Evolutionary conservation across 2,888 invertebrate genomes (phyloP).

Genomic region (Xiphydria camelus): DNA sequence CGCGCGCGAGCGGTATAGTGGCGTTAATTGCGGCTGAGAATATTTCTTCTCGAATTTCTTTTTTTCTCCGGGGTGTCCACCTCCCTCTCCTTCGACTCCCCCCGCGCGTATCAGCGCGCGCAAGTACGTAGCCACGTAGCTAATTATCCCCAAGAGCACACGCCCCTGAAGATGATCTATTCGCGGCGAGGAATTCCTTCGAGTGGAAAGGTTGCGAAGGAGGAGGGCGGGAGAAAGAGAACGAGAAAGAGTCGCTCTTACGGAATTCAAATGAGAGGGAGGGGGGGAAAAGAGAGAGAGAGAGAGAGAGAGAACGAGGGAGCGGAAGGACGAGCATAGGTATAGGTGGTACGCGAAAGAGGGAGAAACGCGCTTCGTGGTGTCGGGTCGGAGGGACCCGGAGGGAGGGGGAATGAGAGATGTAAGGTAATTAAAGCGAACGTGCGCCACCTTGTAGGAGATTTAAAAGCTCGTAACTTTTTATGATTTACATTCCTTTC

Average conservation of each 20-base stretch:
- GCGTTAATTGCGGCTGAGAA: constrained; percentile 36
- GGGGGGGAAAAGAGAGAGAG: constrained; percentile 8
- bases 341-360: too few relatives aligned
- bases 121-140: constrained; percentile 38
- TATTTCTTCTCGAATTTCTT: constrained; percentile 26
- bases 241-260: constrained; percentile 8
- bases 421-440: constrained; percentile 57
- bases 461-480: constrained; percentile 59
- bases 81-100: constrained; percentile 1
- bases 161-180: constrained; percentile 53
- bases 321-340: too few relatives aligned
- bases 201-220: constrained; percentile 25
- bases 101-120: constrained; percentile 10
- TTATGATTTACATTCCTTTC: constrained; percentile 59
- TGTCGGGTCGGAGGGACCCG: neutral
- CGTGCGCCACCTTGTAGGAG: constrained; percentile 57
- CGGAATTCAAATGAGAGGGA: neutral
- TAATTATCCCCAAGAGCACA: constrained; percentile 51
- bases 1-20: too few relatives aligned
- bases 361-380: too few relatives aligned
- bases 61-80: constrained; percentile 2
- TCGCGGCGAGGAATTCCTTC: constrained; percentile 38
- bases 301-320: constrained; percentile 21
- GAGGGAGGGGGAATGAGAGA: constrained; percentile 49
- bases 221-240: constrained; percentile 19